A percentile compares a stretch with the other conserved stretches of the same genome.
Conservation (phyloP, 2,888 invertebrate species). For the Drosophila nr. fundita region DNA sequence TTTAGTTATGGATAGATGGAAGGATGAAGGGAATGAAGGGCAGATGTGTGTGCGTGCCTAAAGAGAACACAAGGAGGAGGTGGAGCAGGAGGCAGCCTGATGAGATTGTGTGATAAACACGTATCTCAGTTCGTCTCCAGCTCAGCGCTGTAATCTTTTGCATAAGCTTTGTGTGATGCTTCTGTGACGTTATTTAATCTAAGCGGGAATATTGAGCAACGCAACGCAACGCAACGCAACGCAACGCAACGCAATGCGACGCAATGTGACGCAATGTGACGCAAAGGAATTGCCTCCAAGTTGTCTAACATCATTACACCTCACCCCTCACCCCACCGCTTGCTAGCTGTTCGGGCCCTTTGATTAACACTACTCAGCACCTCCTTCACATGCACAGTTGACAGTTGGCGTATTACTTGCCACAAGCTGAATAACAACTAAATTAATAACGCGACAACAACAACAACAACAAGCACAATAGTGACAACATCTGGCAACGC, state of each 20-base stretch:
- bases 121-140: conserved; percentile 25
- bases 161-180: conserved; percentile 4
- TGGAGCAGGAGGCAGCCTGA: conserved; percentile 1
- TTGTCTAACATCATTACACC: not conserved
- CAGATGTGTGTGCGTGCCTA: not conserved
- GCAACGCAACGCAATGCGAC: not conserved
- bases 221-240: not conserved
- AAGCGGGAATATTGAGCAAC: conserved; percentile 9
- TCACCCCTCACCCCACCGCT: too few species aligned
- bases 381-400: conserved; percentile 41
- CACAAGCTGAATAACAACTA: conserved; percentile 55
- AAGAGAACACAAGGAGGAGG: not conserved
- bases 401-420: conserved; percentile 56
- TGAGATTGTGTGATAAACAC: conserved; percentile 51
- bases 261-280: not conserved
- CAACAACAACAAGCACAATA: not conserved
- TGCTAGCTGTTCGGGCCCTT: conserved; percentile 14
- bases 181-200: not conserved
- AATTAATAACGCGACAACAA: conserved; percentile 45
- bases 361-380: conserved; percentile 37
- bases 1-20: conserved; percentile 41
- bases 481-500: conserved; percentile 51
- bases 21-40: conserved; percentile 10
- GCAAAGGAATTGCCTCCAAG: not conserved
- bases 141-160: conserved; percentile 13